A percentile compares a stretch with the other conserved stretches of the same genome.
These are phyloP conservation scores for Conomelus anceps DNA, from an alignment of 2,888 invertebrate species.

Conservation along the genomic window DNA sequence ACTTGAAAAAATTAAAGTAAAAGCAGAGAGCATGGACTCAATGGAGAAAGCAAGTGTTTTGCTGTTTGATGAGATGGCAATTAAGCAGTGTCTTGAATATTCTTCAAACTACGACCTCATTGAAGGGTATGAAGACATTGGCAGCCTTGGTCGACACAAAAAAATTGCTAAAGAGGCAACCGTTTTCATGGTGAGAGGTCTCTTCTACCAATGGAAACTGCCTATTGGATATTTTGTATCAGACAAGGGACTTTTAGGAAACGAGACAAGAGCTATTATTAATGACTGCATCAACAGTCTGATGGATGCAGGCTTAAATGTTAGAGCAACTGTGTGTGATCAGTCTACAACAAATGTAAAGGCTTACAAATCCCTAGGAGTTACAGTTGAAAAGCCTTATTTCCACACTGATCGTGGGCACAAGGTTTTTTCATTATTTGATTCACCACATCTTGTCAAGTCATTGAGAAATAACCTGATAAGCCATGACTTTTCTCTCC, in stretches of 20 bases:
- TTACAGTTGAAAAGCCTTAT: constrained; percentile 29
- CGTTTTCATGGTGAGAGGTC: constrained; percentile 34
- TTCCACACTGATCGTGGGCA: constrained; percentile 14
- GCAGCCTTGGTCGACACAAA: constrained; percentile 26
- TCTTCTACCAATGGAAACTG: constrained; percentile 33
- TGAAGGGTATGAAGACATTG: constrained; percentile 34
- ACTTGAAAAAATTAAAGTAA: constrained; percentile 29
- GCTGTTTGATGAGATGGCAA: constrained; percentile 34
- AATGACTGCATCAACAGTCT: constrained; percentile 24
- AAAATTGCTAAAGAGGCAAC: constrained; percentile 32
- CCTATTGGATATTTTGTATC: constrained; percentile 33
- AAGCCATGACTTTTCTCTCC: constrained; percentile 24
- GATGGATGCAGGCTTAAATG: constrained; percentile 26
- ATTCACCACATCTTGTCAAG: constrained; percentile 33
- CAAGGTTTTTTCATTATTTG: constrained; percentile 32
- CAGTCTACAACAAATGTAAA: constrained; percentile 29
- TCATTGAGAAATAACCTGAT: constrained; percentile 31
- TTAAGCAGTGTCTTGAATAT: constrained; percentile 31
- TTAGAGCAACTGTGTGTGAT: constrained; percentile 33
- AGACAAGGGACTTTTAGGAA: constrained; percentile 21
- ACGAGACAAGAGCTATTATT: constrained; percentile 25
- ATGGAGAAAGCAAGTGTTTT: constrained; percentile 32
- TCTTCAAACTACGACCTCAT: constrained; percentile 30
- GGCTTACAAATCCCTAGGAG: constrained; percentile 28
- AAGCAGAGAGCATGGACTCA: constrained; percentile 33